Conservation (phyloP, 2,113 vertebrate genomes). For the Quiscalus mexicanus region DNA sequence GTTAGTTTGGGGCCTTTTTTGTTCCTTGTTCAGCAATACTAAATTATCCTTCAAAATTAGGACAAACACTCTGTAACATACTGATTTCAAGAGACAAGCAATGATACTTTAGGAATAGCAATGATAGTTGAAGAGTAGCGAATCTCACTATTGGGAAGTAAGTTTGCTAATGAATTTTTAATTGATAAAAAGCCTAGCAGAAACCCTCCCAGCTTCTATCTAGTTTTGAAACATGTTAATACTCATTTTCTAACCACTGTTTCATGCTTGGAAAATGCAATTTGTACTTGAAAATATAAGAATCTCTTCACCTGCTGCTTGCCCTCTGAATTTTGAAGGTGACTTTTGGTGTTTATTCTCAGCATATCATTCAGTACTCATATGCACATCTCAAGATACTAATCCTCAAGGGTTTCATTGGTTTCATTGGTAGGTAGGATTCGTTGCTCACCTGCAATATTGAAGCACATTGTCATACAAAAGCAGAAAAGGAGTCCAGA, state of each 20-base stretch:
- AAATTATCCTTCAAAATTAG: neutral
- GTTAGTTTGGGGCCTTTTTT: neutral
- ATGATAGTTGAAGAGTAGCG: neutral
- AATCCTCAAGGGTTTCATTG: neutral
- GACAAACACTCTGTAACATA: neutral
- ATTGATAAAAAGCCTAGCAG: neutral
- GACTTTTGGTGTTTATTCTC: neutral
- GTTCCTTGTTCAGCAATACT: neutral
- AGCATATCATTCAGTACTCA: neutral
- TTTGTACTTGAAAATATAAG: neutral
- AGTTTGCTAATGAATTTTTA: neutral
- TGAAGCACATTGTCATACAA: neutral
- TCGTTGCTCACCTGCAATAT: neutral
- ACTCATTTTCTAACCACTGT: neutral
- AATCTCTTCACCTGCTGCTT: neutral
- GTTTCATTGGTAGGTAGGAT: neutral
- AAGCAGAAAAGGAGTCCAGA: neutral
- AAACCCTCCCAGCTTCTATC: neutral
- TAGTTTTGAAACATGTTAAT: neutral
- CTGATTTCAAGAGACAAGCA: neutral
- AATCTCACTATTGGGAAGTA: neutral
- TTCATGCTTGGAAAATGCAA: neutral
- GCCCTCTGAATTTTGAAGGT: neutral
- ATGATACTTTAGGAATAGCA: neutral
- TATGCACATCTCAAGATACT: neutral